A percentile compares a stretch with the other conserved stretches of the same genome.
Evolutionary conservation across 2,113 vertebrate genomes (phyloP).

Genomic region (Rhinogobius similis): DNA sequence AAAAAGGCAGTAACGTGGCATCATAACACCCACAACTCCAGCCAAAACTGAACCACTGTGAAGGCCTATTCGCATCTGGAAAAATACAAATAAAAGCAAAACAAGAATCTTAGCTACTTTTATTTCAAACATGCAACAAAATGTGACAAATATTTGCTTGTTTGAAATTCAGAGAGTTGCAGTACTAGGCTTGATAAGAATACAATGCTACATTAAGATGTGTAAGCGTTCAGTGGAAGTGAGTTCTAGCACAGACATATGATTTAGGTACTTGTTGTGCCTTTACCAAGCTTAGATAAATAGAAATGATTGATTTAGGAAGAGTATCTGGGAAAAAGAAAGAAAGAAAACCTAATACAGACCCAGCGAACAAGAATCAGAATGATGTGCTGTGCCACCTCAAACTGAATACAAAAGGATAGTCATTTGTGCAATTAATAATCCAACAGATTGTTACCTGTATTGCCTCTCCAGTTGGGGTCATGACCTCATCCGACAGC

Average conservation of each 20-base stretch:
- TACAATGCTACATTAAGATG: too few species aligned
- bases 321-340: background rate
- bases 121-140: background rate
- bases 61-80: slow-evolving; percentile 94
- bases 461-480: slow-evolving; percentile 93
- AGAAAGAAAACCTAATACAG: too few species aligned
- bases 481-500: slow-evolving; percentile 90
- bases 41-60: slow-evolving; percentile 96
- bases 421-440: background rate
- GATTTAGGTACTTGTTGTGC: too few species aligned
- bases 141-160: too few species aligned
- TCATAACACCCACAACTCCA: slow-evolving; percentile 95
- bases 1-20: slow-evolving; percentile 99
- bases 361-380: background rate
- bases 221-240: too few species aligned
- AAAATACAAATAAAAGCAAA: background rate
- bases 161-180: too few species aligned
- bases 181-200: too few species aligned
- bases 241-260: too few species aligned
- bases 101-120: background rate
- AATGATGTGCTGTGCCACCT: background rate
- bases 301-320: too few species aligned
- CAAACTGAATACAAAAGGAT: background rate
- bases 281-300: too few species aligned
- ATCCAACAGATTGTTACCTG: slow-evolving; percentile 75